phyloP scores from a whole-genome alignment of 2,797 vertebrate species.

The Anas capensis region DNA sequence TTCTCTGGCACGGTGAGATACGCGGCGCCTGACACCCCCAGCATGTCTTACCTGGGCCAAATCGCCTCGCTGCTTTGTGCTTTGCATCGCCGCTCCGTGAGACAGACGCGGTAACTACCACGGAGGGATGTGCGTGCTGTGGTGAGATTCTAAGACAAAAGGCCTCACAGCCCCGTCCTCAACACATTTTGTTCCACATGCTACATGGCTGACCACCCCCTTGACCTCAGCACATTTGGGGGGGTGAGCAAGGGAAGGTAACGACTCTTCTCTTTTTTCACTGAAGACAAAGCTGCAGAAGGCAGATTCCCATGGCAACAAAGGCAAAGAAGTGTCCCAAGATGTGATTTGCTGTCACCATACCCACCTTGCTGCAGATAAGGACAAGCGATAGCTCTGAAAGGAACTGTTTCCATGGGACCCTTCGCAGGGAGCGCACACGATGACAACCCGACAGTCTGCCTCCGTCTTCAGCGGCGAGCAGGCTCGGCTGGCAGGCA shows the following conservation, averaged over 20 bases:
- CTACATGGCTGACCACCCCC: no score
- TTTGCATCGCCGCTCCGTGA: not conserved
- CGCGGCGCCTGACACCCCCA: not conserved
- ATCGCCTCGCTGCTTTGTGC: not conserved
- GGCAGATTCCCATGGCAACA: slow-evolving; percentile 57
- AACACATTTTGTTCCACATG: not conserved
- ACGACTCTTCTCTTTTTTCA: slow-evolving; percentile 10
- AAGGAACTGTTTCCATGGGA: slow-evolving; percentile 64
- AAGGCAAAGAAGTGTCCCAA: slow-evolving; percentile 53
- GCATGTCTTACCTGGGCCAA: not conserved
- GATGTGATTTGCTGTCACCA: slow-evolving; percentile 63
- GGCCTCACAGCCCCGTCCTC: rapidly evolving
- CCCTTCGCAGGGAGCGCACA: not conserved
- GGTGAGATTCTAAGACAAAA: not conserved
- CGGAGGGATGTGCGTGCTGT: rapidly evolving
- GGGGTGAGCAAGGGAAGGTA: not conserved
- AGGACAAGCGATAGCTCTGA: slow-evolving; percentile 44
- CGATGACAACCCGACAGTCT: not conserved
- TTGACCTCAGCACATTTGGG: not conserved
- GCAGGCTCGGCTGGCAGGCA: not conserved
- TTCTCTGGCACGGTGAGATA: not conserved
- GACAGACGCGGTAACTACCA: rapidly evolving
- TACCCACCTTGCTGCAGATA: slow-evolving; percentile 20
- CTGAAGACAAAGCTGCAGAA: slow-evolving; percentile 33
- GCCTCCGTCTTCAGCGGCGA: not conserved